Percentiles rank a stretch among this genome's conserved stretches.
These are phyloP conservation scores for Phortica variegata DNA, from an alignment of 1,140 invertebrate genomes.

Conservation along the genomic window DNA sequence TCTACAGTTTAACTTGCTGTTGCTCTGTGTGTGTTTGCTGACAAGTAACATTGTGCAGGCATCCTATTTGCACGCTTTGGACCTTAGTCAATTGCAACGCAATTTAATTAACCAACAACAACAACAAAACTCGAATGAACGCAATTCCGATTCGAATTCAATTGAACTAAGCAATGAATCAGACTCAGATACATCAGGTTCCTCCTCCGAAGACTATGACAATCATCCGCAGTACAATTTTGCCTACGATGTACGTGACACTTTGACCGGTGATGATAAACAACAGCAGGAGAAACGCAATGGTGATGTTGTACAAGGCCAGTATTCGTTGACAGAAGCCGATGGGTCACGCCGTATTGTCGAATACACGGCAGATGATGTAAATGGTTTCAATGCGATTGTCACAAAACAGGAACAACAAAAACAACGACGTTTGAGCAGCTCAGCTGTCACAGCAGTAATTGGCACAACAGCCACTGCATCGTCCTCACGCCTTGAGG, in stretches of 20 bases:
- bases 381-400: slow-evolving; percentile 62
- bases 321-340: slow-evolving; percentile 63
- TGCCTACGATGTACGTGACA: slow-evolving; percentile 59
- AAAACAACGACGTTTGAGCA: no score
- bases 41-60: slow-evolving; percentile 9
- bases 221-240: slow-evolving; percentile 60
- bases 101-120: no score
- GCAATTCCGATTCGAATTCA: no score
- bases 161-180: no score
- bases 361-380: slow-evolving; percentile 61
- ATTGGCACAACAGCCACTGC: slow-evolving; percentile 31
- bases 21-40: slow-evolving; percentile 29
- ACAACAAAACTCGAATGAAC: no score
- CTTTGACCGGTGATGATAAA: slow-evolving; percentile 61
- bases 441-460: slow-evolving; percentile 42
- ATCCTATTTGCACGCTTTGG: slow-evolving; percentile 12
- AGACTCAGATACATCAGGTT: no score
- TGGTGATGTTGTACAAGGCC: slow-evolving; percentile 61
- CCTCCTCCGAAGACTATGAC: slow-evolving; percentile 62
- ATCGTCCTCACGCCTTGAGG: slow-evolving; percentile 36
- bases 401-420: slow-evolving; percentile 62
- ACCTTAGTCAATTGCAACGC: no score
- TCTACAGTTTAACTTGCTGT: slow-evolving; percentile 26
- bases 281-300: slow-evolving; percentile 60
- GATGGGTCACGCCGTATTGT: slow-evolving; percentile 62